phyloP scores from a whole-genome alignment of 2,888 invertebrate species.

The Polymixis lichenea region DNA sequence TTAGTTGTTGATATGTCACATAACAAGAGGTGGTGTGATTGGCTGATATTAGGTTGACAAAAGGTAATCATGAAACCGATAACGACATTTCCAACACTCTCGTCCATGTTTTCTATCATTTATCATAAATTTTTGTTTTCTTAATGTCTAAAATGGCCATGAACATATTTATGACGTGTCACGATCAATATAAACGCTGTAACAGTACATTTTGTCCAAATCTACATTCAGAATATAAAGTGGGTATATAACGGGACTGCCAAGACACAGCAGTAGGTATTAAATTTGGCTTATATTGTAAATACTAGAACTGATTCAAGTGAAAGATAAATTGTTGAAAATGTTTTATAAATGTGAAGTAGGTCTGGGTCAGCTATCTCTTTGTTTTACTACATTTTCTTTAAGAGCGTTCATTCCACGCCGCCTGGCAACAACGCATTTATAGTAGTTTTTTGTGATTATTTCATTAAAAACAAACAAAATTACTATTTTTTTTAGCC shows the following conservation, averaged over 20 bases:
- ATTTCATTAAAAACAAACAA: no score
- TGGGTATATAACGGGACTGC: conserved; percentile 36
- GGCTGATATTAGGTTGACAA: neutral
- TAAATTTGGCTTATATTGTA: neutral
- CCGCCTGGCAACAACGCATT: no score
- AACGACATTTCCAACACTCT: neutral
- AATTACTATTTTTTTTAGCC: no score
- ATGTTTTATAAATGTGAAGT: neutral
- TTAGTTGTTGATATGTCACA: neutral
- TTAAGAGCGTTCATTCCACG: no score
- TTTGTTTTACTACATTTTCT: neutral
- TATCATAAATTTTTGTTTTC: conserved; percentile 22
- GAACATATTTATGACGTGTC: conserved; percentile 44
- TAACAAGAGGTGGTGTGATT: neutral
- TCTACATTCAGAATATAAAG: conserved; percentile 54
- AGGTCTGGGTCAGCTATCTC: neutral
- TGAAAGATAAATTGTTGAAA: neutral
- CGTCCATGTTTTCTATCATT: neutral
- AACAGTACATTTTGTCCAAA: conserved; percentile 52
- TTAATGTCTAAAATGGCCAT: conserved; percentile 34
- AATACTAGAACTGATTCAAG: neutral
- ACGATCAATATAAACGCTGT: conserved; percentile 36
- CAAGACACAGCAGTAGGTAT: neutral
- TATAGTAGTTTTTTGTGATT: no score
- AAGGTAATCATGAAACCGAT: neutral